These are phyloP conservation scores for Brachymystax lenok DNA, from an alignment of 2,797 vertebrate species.

Conservation along the genomic window DNA sequence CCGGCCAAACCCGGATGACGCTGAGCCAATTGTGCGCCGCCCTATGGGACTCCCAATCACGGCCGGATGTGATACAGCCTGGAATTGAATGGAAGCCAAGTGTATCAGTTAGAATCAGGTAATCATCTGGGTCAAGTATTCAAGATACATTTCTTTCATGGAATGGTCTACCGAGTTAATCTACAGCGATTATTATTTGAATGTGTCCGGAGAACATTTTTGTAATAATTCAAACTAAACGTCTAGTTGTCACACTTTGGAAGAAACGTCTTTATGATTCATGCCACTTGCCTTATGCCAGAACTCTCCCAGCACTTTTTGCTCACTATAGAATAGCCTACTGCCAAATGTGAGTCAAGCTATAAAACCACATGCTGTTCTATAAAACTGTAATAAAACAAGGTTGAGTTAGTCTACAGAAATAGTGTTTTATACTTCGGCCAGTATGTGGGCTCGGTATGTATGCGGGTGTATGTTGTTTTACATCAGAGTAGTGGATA, in stretches of 20 bases:
- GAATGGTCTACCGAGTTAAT: neutral
- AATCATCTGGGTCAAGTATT: conserved; percentile 1
- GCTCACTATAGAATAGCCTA: conserved; percentile 45
- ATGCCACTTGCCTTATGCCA: conserved; percentile 19
- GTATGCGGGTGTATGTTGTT: conserved; percentile 33
- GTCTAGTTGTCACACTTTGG: neutral
- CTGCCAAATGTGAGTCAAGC: conserved; percentile 48
- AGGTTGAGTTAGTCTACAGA: conserved; percentile 53
- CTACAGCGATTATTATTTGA: neutral
- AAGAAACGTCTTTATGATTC: neutral
- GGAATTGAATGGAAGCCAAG: neutral
- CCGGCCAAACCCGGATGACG: too few species aligned
- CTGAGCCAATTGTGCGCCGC: too few species aligned
- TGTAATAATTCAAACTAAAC: neutral
- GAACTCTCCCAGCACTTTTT: conserved; percentile 36
- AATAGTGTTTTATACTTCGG: conserved; percentile 56
- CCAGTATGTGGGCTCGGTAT: conserved; percentile 9
- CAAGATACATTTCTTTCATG: neutral
- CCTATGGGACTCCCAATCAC: too few species aligned
- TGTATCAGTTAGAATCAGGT: conserved; percentile 40
- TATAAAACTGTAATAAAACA: conserved; percentile 64
- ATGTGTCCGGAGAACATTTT: neutral
- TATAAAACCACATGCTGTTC: conserved; percentile 60
- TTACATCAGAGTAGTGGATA: neutral
- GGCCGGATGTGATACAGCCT: too few species aligned